phyloP scores from a whole-genome alignment of 2,888 invertebrate species.

The Schizaphis graminum region DNA sequence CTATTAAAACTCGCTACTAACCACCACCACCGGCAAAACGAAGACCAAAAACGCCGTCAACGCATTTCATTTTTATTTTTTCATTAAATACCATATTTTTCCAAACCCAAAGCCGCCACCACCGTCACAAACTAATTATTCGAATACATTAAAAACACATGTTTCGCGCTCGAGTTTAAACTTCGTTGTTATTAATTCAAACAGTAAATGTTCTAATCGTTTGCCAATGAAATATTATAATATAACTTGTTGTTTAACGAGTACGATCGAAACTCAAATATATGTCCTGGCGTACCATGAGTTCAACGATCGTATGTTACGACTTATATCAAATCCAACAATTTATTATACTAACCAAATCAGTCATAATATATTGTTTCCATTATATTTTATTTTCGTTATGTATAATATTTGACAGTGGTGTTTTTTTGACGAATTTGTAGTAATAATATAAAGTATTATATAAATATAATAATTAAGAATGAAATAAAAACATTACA shows the following conservation, averaged over 20 bases:
- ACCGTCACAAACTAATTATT: slow-evolving; percentile 18
- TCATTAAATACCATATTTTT: not conserved
- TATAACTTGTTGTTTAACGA: slow-evolving; percentile 34
- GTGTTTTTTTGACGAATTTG: not conserved
- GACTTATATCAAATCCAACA: not conserved
- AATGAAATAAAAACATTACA: not conserved
- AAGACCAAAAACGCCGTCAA: not conserved
- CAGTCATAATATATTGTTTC: not conserved
- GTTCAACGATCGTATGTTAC: not conserved
- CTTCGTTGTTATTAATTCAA: slow-evolving; percentile 4
- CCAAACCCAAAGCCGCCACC: too few relatives aligned
- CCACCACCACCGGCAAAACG: not conserved
- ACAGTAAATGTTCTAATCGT: slow-evolving; percentile 7
- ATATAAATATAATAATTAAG: not conserved
- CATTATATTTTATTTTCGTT: not conserved
- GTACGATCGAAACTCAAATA: slow-evolving; percentile 7
- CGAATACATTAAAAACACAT: slow-evolving; percentile 57
- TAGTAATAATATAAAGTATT: not conserved
- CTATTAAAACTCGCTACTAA: not conserved
- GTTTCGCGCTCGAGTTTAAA: slow-evolving; percentile 19
- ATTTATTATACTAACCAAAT: not conserved
- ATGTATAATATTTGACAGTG: not conserved
- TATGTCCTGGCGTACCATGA: not conserved
- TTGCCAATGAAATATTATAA: not conserved
- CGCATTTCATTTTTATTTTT: not conserved